Percentiles rank a stretch among this genome's conserved stretches.
These are phyloP conservation scores for Ephydatia muelleri DNA, from an alignment of 37 sponge, comb jelly and placozoan genomes.

Conservation along the genomic window DNA sequence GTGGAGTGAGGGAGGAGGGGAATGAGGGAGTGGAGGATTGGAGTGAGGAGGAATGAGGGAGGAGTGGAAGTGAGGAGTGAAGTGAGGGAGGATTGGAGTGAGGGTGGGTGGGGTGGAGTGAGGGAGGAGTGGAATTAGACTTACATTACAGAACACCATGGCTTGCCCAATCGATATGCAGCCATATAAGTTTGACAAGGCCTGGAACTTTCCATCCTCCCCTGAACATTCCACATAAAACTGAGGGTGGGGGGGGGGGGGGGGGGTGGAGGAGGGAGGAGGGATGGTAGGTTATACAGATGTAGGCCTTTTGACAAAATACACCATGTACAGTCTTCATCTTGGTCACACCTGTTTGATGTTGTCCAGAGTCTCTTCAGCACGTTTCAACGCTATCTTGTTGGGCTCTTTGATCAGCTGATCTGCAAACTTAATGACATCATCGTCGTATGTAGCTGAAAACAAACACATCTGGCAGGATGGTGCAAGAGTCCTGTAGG, in stretches of 20 bases:
- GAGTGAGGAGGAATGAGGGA: not conserved
- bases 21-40: no score
- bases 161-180: slow-evolving; percentile 84
- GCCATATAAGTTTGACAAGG: slow-evolving; percentile 86
- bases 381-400: slow-evolving; percentile 73
- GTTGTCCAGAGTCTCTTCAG: slow-evolving; percentile 84
- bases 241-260: slow-evolving; percentile 9
- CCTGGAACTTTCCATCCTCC: slow-evolving; percentile 82
- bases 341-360: slow-evolving; percentile 72
- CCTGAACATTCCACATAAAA: slow-evolving; percentile 80
- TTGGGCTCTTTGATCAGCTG: slow-evolving; percentile 71
- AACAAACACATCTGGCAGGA: slow-evolving; percentile 84
- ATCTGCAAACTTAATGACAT: slow-evolving; percentile 88
- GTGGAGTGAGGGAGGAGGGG: not conserved
- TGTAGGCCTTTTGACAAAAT: no score
- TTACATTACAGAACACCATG: slow-evolving; percentile 92
- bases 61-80: not conserved
- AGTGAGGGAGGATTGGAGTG: not conserved
- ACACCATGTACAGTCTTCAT: no score
- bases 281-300: no score
- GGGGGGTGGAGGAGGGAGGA: not conserved
- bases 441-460: slow-evolving; percentile 92
- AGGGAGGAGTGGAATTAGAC: no score
- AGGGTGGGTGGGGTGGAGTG: not conserved
- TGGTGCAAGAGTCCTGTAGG: slow-evolving; percentile 36